Conservation (phyloP, 2,797 vertebrate species). For the Lacerta bilineata region DNA sequence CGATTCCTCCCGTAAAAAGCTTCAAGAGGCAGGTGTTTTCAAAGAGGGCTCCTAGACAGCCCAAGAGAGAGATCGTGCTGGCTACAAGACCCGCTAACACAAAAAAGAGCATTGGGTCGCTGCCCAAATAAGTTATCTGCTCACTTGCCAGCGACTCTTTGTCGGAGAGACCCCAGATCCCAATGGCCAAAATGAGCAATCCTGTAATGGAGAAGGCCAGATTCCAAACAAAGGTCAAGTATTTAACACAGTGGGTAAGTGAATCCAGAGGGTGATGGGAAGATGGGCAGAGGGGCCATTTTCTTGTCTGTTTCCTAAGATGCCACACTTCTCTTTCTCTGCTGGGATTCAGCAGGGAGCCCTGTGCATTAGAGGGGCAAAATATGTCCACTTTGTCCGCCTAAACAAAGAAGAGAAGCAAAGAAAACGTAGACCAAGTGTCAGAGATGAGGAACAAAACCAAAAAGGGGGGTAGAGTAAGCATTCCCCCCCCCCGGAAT, state of each 20-base stretch:
- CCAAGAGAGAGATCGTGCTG: conserved; percentile 82
- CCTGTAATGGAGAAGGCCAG: conserved; percentile 86
- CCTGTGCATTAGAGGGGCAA: neutral
- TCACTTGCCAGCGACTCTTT: conserved; percentile 84
- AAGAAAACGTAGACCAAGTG: neutral
- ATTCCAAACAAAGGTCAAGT: conserved; percentile 84
- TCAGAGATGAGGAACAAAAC: conserved; percentile 6
- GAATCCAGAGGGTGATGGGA: conserved; percentile 5
- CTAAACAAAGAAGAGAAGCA: conserved; percentile 21
- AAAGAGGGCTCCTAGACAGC: conserved; percentile 87
- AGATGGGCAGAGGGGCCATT: accelerated
- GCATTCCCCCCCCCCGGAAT: neutral
- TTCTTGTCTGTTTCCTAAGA: accelerated
- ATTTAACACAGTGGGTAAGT: conserved; percentile 82
- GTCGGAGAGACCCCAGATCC: conserved; percentile 90
- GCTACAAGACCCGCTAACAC: conserved; percentile 80
- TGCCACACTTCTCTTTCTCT: accelerated
- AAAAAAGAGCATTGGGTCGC: conserved; percentile 89
- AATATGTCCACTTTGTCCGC: neutral
- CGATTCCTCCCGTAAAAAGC: conserved; percentile 78
- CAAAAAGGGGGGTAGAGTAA: neutral
- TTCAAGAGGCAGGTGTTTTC: conserved; percentile 86
- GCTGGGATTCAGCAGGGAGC: accelerated
- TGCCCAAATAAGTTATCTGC: conserved; percentile 78
- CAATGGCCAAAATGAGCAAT: conserved; percentile 81